Base-by-base conservation (phyloP, 2,888 invertebrate species). In the Alentia gelatinosa region DNA sequence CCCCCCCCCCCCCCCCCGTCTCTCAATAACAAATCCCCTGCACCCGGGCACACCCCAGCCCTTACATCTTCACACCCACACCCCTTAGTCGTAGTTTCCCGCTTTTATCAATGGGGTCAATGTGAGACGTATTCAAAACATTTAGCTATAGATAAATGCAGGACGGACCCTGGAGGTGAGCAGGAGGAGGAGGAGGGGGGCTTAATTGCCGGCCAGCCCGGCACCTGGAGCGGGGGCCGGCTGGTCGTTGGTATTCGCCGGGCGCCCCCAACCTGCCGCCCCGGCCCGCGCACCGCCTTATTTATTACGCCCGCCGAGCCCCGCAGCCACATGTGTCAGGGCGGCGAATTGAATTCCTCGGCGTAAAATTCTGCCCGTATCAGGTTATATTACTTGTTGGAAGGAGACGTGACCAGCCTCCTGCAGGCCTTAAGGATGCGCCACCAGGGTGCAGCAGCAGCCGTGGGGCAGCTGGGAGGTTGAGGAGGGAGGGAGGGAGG, bases 331-430 rank as follows among this genome's bases (percentile, higher is more conserved):
- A 68, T 68, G 68, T 68, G 68, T 68, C 68, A 68, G 68, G 30
- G 30, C 30, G 4, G 68, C 68, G 68, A 68, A 68, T 68, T 68
- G 68, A 68, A 68, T 68, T 68, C 68, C 68, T 68, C 68, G 68
- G 68, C 68, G 68, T 68, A 68, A 68, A 68, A 68, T 68, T 68
- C 68, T 26, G 68, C 68, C 68, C 68, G 68, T 68, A 68, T 68
- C 26, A 68, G 68, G 68, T 68, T 68, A 68, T 68, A 68, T 68
- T 68, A 68, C 68, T 68, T 68, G 68, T 68, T 68, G 68, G 68
- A 26, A 19, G 26, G 68, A 26, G 12, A 68, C 68, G 68, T 68
- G 68, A 68, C 12, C 26, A 30, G 68, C 68, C 9, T 47, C n/a
- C n/a, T 56, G 56, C 56, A 56, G 56, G 9, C 56, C 56, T 56